Percentiles rank a stretch among this genome's conserved stretches.
These are phyloP conservation scores for Cettia cetti DNA, from an alignment of 2,113 vertebrate species.

Conservation along the genomic window DNA sequence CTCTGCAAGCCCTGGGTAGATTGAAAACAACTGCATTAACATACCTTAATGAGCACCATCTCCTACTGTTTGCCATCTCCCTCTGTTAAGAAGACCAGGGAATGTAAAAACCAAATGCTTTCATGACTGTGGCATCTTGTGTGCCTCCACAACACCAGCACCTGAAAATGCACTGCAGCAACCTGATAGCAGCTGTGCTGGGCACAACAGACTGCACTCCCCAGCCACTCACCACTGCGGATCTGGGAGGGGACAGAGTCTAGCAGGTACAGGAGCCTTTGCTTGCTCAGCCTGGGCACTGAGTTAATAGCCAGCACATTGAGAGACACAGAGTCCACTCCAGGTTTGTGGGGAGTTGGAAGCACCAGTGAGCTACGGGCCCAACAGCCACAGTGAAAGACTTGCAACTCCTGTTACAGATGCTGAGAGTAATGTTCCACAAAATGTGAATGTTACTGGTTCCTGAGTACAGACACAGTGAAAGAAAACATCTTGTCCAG, in stretches of 20 bases:
- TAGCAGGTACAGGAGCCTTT: neutral
- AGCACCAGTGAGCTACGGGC: neutral
- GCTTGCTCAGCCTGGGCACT: neutral
- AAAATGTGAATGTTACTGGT: neutral
- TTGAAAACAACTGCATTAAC: neutral
- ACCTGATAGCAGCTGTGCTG: neutral
- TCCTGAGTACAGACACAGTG: neutral
- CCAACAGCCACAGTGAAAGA: neutral
- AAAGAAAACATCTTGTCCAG: neutral
- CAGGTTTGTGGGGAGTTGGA: neutral
- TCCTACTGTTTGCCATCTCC: neutral
- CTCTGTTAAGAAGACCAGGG: neutral
- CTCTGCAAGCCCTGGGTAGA: neutral
- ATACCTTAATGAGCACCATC: neutral
- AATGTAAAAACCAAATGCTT: neutral
- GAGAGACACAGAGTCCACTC: neutral
- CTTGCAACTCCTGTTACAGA: neutral
- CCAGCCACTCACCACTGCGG: neutral
- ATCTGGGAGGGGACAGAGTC: neutral
- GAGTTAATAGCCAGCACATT: too few relatives aligned
- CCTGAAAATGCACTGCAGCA: neutral
- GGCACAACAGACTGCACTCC: neutral
- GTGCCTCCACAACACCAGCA: neutral
- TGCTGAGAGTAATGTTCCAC: neutral
- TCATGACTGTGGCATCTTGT: neutral